phyloP scores from a whole-genome alignment of 2,888 invertebrate species.

The Erpobdella octoculata region DNA sequence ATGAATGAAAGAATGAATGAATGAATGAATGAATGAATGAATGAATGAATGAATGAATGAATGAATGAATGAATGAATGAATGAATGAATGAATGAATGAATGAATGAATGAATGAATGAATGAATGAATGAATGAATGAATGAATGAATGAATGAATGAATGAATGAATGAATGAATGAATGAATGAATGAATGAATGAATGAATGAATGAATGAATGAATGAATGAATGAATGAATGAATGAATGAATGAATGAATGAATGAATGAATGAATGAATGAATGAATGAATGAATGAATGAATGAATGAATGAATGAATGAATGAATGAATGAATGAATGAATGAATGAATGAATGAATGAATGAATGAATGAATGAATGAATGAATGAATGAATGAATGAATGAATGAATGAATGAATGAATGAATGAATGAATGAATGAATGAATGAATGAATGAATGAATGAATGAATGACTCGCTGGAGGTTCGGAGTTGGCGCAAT shows the following conservation, averaged over 20 bases:
- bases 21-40: not conserved
- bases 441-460: no score
- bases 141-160: not conserved
- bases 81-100: not conserved
- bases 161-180: slow-evolving; percentile 4
- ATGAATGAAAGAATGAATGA: not conserved
- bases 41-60: not conserved
- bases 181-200: not conserved
- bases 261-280: not conserved
- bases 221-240: not conserved
- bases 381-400: no score
- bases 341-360: slow-evolving; percentile 79
- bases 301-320: not conserved
- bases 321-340: slow-evolving; percentile 58
- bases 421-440: no score
- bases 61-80: not conserved
- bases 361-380: no score
- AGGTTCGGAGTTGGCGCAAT: no score
- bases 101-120: not conserved
- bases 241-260: slow-evolving; percentile 1
- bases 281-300: slow-evolving; percentile 1
- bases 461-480: no score
- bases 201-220: not conserved
- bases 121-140: not conserved
- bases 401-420: no score